Evolutionary conservation across 2,113 vertebrate genomes (phyloP), one percentile per base, ranked within the genome.

Genomic region (Dascyllus trimaculatus): DNA sequence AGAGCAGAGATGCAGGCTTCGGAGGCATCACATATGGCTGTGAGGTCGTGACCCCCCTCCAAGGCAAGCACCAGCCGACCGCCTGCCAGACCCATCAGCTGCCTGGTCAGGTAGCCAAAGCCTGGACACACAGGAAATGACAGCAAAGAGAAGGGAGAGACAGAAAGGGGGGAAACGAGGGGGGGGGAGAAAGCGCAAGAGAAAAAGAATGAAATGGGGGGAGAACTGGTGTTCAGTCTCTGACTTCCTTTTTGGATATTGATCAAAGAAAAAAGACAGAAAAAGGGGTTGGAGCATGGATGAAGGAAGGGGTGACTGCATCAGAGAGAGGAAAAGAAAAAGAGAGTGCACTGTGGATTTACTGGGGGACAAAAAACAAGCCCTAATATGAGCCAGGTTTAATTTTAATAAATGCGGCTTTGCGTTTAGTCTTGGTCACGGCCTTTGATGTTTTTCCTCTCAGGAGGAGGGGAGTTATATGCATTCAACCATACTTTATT

Each of bases 1-100:
- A 99, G 89, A 90, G 97, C 97, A 69, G 98, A 97, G 75, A 99
- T 97, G 57, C 98, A 99, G 1, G 98, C 96, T 94, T 99, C 98
- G 0, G 98, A 99, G 76, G 98, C 98, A 29, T 99, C 98, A 0
- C 98, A 99, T 85, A 99, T 99, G 91, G 98, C 98, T 0, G 97
- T 99, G 86, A 99, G 96, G 95, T 99, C 98, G 0, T 99, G 98
- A 91, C 98, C 98, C 26, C 98, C 98, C 92, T 99, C 98, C 0
- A 99, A 95, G 59, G 97, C 98, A 22, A 99, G 95, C 49, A 99
- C 95, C 0, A 99, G 22, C 2, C 98, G 96, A 64, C 98, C 97
- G 58, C 96, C 96, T 0, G 98, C 98, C 95, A 99, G 91, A 64
- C 88, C 96, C 98, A 99, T 99, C 92, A 99, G 97, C 93, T 99